Percentiles rank a stretch among this genome's conserved stretches.
These are phyloP conservation scores for Fulmarus glacialis DNA, from an alignment of 2,113 vertebrate species.

Conservation along the genomic window DNA sequence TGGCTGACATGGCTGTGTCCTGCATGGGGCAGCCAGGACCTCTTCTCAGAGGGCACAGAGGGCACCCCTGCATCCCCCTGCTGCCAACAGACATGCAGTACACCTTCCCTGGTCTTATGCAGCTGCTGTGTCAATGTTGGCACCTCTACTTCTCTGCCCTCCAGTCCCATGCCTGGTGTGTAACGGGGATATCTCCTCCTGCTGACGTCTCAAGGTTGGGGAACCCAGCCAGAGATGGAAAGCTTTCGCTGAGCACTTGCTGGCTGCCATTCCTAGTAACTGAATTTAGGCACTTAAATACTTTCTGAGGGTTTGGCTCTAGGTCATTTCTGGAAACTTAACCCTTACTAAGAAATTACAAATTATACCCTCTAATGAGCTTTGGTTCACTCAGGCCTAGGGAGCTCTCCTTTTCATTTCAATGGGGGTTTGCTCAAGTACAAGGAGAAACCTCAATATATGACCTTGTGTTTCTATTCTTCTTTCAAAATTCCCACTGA, in stretches of 20 bases:
- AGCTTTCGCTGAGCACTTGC: neutral
- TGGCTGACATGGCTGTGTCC: neutral
- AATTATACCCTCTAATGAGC: neutral
- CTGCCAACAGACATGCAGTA: neutral
- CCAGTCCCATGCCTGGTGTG: too few species aligned
- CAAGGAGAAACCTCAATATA: neutral
- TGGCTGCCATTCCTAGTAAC: neutral
- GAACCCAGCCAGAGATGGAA: neutral
- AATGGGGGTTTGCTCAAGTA: neutral
- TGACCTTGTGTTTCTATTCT: neutral
- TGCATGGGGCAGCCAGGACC: accelerated
- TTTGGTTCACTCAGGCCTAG: neutral
- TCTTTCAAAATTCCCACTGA: neutral
- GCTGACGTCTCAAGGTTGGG: neutral
- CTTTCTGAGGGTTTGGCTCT: neutral
- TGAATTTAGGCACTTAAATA: neutral
- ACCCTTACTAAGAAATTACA: neutral
- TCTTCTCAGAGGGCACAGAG: neutral
- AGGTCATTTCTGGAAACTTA: neutral
- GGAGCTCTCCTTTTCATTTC: neutral
- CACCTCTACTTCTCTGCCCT: neutral
- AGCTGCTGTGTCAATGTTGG: neutral
- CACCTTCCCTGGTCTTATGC: neutral
- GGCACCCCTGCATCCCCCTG: neutral
- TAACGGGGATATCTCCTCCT: neutral